Percentiles rank a stretch among this genome's conserved stretches.
phyloP scores from a whole-genome alignment of 2,797 vertebrate genomes.

The Psittacula echo region DNA sequence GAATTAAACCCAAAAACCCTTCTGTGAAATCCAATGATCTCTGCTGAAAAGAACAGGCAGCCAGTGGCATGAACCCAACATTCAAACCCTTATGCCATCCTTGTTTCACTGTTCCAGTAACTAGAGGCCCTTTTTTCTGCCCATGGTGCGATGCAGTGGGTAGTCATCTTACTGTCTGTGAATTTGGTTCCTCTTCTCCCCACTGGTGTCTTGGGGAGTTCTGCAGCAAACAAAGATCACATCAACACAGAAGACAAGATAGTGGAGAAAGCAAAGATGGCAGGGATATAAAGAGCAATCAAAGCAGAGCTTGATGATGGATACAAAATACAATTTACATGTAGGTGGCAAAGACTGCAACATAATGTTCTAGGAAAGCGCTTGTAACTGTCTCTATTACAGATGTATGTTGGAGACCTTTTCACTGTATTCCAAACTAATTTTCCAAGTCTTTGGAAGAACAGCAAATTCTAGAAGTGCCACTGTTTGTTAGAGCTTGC shows the following conservation, averaged over 20 bases:
- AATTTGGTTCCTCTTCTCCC: slow-evolving; percentile 86
- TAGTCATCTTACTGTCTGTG: slow-evolving; percentile 78
- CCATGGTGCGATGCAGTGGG: neutral
- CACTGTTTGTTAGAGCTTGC: neutral
- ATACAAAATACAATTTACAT: neutral
- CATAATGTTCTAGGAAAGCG: neutral
- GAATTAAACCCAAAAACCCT: neutral
- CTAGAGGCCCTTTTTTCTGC: neutral
- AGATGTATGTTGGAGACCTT: neutral
- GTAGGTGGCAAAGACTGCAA: neutral
- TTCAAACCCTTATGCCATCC: neutral
- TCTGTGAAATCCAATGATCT: neutral
- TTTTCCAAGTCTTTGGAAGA: neutral
- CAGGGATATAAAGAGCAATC: neutral
- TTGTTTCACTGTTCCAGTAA: neutral
- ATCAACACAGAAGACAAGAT: slow-evolving; percentile 30
- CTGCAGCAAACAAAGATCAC: slow-evolving; percentile 73
- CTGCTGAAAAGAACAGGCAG: neutral
- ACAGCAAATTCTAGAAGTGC: neutral
- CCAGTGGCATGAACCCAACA: neutral
- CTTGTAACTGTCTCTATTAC: neutral
- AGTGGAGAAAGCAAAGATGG: neutral
- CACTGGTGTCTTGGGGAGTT: slow-evolving; percentile 85
- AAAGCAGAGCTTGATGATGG: neutral
- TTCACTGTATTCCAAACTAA: neutral